Conservation (phyloP, 2,888 invertebrate genomes). For the Oxycera nigricornis region DNA sequence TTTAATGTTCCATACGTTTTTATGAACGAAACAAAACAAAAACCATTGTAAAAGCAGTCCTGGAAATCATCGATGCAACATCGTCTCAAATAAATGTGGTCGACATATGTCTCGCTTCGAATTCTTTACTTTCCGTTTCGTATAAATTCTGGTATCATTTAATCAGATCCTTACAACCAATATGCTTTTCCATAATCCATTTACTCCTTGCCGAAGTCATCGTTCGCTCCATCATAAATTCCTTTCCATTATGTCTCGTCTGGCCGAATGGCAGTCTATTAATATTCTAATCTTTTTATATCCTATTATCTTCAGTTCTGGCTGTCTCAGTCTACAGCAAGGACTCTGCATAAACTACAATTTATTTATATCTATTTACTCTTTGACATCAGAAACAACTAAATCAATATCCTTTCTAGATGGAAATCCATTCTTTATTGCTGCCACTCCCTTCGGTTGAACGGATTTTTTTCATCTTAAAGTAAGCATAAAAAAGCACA, state of each 20-base stretch:
- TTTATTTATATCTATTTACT: constrained; percentile 15
- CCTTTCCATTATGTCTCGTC: constrained; percentile 1
- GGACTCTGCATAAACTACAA: neutral
- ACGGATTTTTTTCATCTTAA: neutral
- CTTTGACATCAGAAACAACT: neutral
- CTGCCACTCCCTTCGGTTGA: constrained; percentile 5
- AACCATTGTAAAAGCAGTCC: too few relatives aligned
- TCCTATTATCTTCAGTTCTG: neutral
- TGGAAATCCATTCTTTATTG: constrained; percentile 1
- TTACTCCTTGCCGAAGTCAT: neutral
- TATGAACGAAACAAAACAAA: too few relatives aligned
- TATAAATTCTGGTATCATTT: neutral
- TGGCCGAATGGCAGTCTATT: constrained; percentile 5
- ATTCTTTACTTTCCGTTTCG: too few relatives aligned
- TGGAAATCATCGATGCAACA: too few relatives aligned
- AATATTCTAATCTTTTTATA: neutral
- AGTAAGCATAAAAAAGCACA: too few relatives aligned
- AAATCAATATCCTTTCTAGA: constrained; percentile 16
- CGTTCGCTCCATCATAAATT: neutral
- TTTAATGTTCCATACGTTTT: too few relatives aligned
- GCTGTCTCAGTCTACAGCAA: neutral
- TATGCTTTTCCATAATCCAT: neutral
- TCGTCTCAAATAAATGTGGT: too few relatives aligned
- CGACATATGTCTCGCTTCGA: too few relatives aligned
- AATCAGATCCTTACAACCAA: neutral